Conservation (phyloP, 1,140 invertebrate genomes). For the Lordiphosa stackelbergi region DNA sequence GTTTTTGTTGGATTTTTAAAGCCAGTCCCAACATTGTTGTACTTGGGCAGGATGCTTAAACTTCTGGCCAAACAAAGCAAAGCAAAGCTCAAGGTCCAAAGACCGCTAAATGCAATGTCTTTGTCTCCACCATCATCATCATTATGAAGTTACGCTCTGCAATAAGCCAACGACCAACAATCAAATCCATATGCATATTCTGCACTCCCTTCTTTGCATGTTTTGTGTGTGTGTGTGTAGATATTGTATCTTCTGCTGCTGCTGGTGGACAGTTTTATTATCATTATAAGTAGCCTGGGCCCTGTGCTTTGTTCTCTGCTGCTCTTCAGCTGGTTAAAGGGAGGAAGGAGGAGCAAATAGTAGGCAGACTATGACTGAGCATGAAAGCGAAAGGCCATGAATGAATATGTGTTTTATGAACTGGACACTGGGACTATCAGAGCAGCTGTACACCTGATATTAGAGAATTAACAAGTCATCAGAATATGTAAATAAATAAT, state of each 20-base stretch:
- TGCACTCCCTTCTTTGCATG: slow-evolving; percentile 1
- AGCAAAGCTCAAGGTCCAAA: slow-evolving; percentile 46
- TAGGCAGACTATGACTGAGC: slow-evolving; percentile 18
- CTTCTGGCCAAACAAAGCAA: slow-evolving; percentile 9
- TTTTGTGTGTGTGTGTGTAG: slow-evolving; percentile 6
- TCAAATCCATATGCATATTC: slow-evolving; percentile 13
- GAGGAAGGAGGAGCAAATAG: slow-evolving; percentile 9
- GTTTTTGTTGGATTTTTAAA: slow-evolving; percentile 30
- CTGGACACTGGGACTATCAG: no score
- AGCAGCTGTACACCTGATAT: no score
- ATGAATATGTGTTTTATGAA: slow-evolving; percentile 13
- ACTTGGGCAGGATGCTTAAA: slow-evolving; percentile 2
- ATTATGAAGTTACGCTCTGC: slow-evolving; percentile 26
- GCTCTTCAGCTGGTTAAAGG: slow-evolving; percentile 9
- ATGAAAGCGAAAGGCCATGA: slow-evolving; percentile 59
- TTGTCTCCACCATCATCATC: slow-evolving; percentile 28
- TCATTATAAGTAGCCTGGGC: slow-evolving; percentile 18
- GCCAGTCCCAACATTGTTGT: no score
- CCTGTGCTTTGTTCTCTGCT: slow-evolving; percentile 25
- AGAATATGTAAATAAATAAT: no score
- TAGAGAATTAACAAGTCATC: no score
- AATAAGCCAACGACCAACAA: slow-evolving; percentile 37
- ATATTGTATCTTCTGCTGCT: slow-evolving; percentile 34
- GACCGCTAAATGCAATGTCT: slow-evolving; percentile 32
- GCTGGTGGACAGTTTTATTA: slow-evolving; percentile 38